Evolutionary conservation across 2,113 vertebrate genomes (phyloP).

Genomic region (Sula dactylatra): DNA sequence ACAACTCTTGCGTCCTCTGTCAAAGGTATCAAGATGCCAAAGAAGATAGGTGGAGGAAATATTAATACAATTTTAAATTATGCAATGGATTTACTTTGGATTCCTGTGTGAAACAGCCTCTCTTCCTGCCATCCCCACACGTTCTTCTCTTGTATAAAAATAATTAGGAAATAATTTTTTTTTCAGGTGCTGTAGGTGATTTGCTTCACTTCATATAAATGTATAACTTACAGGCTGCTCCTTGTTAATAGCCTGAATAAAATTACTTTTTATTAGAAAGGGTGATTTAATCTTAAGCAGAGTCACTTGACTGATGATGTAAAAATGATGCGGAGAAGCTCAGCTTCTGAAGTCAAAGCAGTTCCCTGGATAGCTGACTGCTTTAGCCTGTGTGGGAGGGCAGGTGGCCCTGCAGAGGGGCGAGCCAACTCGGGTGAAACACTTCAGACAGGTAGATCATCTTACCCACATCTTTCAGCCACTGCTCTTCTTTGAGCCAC

Average conservation of each 20-base stretch:
- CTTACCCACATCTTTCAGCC: background rate
- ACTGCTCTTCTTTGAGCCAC: background rate
- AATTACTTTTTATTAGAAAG: background rate
- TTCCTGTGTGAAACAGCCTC: background rate
- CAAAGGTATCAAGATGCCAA: background rate
- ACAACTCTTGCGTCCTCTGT: background rate
- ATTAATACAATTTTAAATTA: background rate
- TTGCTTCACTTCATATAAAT: background rate
- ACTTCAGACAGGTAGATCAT: background rate
- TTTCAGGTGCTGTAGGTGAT: background rate
- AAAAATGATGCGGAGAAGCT: background rate
- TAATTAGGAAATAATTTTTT: background rate
- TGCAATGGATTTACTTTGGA: background rate
- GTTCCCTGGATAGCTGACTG: background rate
- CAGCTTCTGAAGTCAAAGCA: background rate
- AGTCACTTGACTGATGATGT: background rate
- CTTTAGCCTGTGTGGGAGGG: background rate
- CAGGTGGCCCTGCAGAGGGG: background rate
- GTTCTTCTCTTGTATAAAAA: background rate
- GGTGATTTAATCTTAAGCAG: background rate
- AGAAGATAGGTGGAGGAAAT: background rate
- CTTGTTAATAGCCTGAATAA: background rate
- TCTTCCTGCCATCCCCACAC: background rate
- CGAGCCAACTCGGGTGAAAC: background rate
- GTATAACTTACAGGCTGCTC: background rate